These are phyloP conservation scores for Gorsachius goisagi DNA, from an alignment of 2,113 vertebrate genomes.

Conservation along the genomic window DNA sequence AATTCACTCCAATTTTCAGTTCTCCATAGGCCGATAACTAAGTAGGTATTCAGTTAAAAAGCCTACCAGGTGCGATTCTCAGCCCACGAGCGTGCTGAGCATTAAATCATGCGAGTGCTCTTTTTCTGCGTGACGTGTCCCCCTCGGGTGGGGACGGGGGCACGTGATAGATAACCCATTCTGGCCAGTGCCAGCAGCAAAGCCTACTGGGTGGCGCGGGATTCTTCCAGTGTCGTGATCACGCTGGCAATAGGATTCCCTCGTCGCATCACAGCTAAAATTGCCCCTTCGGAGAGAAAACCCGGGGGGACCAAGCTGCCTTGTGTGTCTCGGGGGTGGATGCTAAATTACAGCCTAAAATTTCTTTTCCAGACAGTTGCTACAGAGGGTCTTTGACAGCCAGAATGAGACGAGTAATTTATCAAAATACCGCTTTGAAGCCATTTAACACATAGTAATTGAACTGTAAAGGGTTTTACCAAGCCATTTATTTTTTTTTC, in stretches of 20 bases:
- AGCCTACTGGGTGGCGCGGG: neutral
- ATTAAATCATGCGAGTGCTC: neutral
- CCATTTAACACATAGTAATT: neutral
- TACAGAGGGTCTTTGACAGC: neutral
- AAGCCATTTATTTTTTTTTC: neutral
- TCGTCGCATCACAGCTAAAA: neutral
- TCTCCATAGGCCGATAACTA: neutral
- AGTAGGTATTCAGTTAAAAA: neutral
- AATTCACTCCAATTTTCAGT: neutral
- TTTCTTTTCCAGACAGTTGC: neutral
- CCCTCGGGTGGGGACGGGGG: neutral
- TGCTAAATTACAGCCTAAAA: neutral
- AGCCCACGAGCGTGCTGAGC: neutral
- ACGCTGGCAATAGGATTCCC: fast-evolving
- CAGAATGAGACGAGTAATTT: neutral
- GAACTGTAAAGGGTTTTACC: neutral
- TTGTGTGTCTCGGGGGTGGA: fast-evolving
- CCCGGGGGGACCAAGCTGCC: fast-evolving
- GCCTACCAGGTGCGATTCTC: neutral
- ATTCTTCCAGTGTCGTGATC: neutral
- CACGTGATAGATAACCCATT: too few relatives aligned
- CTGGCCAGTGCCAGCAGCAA: neutral
- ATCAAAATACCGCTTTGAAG: neutral
- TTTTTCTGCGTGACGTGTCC: too few relatives aligned
- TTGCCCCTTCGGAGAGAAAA: neutral